These are phyloP conservation scores for Alloscopus bannaensis DNA, from an alignment of 2,888 invertebrate species.

Conservation along the genomic window DNA sequence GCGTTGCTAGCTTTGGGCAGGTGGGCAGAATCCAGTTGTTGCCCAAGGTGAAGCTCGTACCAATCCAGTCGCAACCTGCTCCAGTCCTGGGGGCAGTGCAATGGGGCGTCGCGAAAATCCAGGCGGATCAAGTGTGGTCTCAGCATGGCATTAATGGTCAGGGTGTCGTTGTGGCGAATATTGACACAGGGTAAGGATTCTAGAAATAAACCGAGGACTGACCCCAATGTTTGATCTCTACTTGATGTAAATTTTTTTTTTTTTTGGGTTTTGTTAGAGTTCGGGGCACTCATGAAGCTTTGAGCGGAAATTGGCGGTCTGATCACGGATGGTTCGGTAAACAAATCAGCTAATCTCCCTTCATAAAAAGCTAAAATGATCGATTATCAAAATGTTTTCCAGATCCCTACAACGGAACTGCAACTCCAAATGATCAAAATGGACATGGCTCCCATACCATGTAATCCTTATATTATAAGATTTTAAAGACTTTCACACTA, in stretches of 20 bases:
- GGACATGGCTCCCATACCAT: conserved; percentile 46
- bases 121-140: conserved; percentile 36
- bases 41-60: conserved; percentile 15
- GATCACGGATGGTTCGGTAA: conserved; percentile 44
- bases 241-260: neutral
- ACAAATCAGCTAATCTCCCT: neutral
- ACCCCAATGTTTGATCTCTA: neutral
- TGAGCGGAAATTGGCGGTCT: conserved; percentile 5
- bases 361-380: neutral
- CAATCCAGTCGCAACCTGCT: neutral
- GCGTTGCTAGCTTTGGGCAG: conserved; percentile 24
- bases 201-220: neutral
- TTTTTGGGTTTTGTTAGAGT: conserved; percentile 20
- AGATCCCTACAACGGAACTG: conserved; percentile 28
- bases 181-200: conserved; percentile 41
- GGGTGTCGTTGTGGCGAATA: conserved; percentile 36
- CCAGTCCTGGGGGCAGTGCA: conserved; percentile 1
- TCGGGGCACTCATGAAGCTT: conserved; percentile 35
- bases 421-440: conserved; percentile 23
- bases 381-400: neutral
- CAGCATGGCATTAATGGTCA: conserved; percentile 3
- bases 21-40: conserved; percentile 33
- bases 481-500: neutral
- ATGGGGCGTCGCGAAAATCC: conserved; percentile 35
- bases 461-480: conserved; percentile 13